These are phyloP conservation scores for Eueides isabella DNA, from an alignment of 1,140 invertebrate species.

Conservation along the genomic window DNA sequence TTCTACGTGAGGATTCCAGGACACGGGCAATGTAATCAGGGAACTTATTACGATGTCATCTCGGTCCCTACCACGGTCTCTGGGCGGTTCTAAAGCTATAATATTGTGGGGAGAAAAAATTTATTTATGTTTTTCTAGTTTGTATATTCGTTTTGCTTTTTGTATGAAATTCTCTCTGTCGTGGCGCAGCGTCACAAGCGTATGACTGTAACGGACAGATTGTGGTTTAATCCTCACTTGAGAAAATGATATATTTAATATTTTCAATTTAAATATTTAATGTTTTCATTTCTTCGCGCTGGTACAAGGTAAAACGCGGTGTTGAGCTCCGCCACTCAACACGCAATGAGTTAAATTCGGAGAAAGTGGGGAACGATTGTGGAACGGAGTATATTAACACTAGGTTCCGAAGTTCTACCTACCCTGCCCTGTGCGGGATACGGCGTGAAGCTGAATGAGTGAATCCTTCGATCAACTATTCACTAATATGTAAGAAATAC, in stretches of 20 bases:
- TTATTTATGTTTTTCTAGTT: not conserved
- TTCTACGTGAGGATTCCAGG: conserved; percentile 42
- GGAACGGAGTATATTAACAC: too few relatives aligned
- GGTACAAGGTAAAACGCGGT: too few relatives aligned
- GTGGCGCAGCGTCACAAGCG: not conserved
- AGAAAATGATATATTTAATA: too few relatives aligned
- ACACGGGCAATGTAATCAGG: conserved; percentile 45
- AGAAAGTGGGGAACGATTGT: too few relatives aligned
- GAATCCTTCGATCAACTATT: too few relatives aligned
- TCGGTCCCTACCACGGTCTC: conserved; percentile 21
- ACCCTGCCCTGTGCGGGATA: too few relatives aligned
- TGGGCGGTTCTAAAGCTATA: conserved; percentile 9
- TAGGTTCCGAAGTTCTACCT: too few relatives aligned
- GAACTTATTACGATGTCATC: conserved; percentile 44
- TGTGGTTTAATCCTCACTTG: not conserved
- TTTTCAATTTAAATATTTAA: too few relatives aligned
- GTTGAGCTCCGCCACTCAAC: too few relatives aligned
- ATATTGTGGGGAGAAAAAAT: not conserved
- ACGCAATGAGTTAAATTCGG: too few relatives aligned
- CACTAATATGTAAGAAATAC: too few relatives aligned
- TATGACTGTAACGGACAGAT: not conserved
- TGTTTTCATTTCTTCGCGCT: not conserved
- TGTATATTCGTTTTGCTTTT: not conserved
- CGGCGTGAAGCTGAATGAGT: too few relatives aligned
- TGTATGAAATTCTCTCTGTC: not conserved